Conservation (phyloP, 2,113 vertebrate species). For the Zosterops japonicus region DNA sequence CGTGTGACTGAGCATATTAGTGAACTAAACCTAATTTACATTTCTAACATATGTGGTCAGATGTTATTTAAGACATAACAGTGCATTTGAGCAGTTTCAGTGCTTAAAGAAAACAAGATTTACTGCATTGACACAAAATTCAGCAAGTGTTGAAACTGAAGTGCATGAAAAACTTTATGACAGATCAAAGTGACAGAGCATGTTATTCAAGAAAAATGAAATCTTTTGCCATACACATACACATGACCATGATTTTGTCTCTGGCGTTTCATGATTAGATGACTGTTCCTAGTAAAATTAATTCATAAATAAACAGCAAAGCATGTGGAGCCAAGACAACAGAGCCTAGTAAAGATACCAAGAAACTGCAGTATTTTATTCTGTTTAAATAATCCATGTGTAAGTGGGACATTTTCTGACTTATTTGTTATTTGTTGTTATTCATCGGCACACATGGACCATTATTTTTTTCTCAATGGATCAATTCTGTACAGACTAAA, state of each 20-base stretch:
- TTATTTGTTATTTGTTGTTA: background rate
- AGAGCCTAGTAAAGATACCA: background rate
- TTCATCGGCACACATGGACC: background rate
- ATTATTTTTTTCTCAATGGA: background rate
- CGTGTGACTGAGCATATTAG: background rate
- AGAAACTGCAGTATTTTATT: background rate
- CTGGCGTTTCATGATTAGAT: accelerated
- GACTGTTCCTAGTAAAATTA: background rate
- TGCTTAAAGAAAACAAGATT: background rate
- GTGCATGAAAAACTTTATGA: background rate
- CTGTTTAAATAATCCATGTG: background rate
- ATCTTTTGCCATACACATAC: background rate
- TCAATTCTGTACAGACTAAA: background rate
- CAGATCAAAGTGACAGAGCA: background rate
- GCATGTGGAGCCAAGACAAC: background rate
- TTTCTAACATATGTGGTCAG: background rate
- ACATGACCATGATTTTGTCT: background rate
- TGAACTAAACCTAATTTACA: background rate
- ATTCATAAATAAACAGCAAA: background rate
- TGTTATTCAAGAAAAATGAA: background rate
- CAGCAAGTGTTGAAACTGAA: background rate
- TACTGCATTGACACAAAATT: background rate
- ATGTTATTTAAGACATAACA: background rate
- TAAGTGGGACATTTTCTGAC: background rate
- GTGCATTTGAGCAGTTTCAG: background rate